Evolutionary conservation across 2,888 invertebrate genomes (phyloP).

Genomic region (Deroplatys truncata): DNA sequence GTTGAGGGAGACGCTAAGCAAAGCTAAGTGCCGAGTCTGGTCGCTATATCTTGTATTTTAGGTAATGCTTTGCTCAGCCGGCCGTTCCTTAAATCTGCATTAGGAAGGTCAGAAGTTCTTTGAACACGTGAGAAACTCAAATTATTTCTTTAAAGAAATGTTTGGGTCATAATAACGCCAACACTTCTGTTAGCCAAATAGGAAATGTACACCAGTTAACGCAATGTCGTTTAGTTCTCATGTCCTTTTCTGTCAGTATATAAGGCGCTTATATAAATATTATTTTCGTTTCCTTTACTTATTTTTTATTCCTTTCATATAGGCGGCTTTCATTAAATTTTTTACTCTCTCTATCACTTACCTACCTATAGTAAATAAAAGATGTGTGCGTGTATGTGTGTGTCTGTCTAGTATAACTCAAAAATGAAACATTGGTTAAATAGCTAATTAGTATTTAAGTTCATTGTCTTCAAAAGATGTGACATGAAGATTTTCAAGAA

Average conservation of each 20-base stretch:
- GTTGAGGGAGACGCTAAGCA: background rate
- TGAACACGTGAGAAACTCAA: background rate
- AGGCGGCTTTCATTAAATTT: background rate
- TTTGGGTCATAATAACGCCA: background rate
- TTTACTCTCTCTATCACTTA: too few species aligned
- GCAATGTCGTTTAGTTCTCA: too few species aligned
- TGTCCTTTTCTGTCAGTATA: too few species aligned
- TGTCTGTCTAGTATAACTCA: too few species aligned
- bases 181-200: background rate
- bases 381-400: too few species aligned
- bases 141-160: background rate
- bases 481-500: too few species aligned
- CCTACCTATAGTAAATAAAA: too few species aligned
- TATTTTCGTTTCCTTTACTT: background rate
- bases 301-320: background rate
- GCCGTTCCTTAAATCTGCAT: background rate
- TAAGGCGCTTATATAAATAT: too few species aligned
- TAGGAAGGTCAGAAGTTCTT: background rate
- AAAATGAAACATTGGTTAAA: too few species aligned
- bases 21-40: background rate
- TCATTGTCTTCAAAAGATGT: too few species aligned
- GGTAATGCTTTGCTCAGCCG: background rate
- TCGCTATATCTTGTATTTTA: background rate
- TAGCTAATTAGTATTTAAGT: too few species aligned
- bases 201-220: too few species aligned